These are phyloP conservation scores for Palloptera scutellata DNA, from an alignment of 2,888 invertebrate species.

Conservation along the genomic window DNA sequence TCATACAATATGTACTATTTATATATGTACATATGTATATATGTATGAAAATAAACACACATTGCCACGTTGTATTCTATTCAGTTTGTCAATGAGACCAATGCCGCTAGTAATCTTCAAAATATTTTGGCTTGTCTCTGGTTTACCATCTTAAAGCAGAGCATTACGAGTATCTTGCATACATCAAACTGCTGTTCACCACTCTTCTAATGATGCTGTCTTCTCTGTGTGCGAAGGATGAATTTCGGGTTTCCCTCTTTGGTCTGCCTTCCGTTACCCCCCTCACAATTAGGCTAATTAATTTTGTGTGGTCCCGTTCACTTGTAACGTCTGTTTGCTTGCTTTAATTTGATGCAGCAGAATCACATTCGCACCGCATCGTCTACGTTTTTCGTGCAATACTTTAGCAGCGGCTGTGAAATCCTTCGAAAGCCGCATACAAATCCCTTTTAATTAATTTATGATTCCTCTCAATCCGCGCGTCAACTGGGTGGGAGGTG, in stretches of 20 bases:
- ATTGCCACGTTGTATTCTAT: neutral
- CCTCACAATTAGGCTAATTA: constrained; percentile 57
- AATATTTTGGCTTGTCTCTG: too few species aligned
- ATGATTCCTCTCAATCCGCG: constrained; percentile 55
- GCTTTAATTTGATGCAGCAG: too few species aligned
- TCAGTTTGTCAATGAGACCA: too few species aligned
- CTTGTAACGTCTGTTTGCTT: too few species aligned
- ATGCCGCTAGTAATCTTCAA: too few species aligned
- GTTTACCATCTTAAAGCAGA: too few species aligned
- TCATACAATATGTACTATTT: neutral
- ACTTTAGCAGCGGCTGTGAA: constrained; percentile 49
- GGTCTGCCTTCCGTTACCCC: constrained; percentile 33
- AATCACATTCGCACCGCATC: too few species aligned
- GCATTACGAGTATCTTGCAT: too few species aligned
- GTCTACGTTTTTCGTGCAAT: constrained; percentile 28
- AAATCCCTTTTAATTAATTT: constrained; percentile 62
- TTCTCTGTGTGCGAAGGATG: too few species aligned
- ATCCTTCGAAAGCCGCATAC: constrained; percentile 60
- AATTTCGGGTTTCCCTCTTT: too few species aligned
- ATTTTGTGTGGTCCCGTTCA: constrained; percentile 45
- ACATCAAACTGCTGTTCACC: too few species aligned
- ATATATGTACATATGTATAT: neutral
- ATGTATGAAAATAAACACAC: neutral
- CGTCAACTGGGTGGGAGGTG: constrained; percentile 1
- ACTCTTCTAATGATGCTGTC: too few species aligned